These are phyloP conservation scores for Lagocephalus sceleratus DNA, from an alignment of 2,797 vertebrate species.

Conservation along the genomic window DNA sequence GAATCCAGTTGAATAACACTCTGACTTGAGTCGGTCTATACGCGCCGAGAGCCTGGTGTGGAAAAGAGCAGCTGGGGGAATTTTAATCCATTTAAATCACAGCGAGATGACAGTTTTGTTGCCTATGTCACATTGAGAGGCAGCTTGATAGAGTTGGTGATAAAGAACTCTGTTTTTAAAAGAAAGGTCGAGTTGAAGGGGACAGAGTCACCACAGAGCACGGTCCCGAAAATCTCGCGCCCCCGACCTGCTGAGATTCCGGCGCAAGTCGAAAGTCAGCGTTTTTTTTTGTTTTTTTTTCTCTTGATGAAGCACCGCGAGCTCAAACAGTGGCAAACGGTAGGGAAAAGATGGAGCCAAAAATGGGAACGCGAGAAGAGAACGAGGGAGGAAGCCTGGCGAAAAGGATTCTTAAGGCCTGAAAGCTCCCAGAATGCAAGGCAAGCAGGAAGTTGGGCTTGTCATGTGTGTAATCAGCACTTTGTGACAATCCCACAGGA, in stretches of 20 bases:
- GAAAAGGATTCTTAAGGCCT: conserved; percentile 70
- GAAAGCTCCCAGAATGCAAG: conserved; percentile 75
- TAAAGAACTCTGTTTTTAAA: conserved; percentile 56
- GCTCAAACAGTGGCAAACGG: conserved; percentile 49
- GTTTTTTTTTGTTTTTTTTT: conserved; percentile 57
- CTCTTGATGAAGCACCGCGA: conserved; percentile 32
- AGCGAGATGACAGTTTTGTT: conserved; percentile 53
- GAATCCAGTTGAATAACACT: conserved; percentile 60
- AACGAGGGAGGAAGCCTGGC: conserved; percentile 59
- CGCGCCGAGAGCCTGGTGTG: conserved; percentile 27
- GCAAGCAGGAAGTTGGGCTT: conserved; percentile 77
- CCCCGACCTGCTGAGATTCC: conserved; percentile 43
- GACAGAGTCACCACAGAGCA: conserved; percentile 39
- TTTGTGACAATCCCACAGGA: conserved; percentile 74
- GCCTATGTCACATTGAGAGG: conserved; percentile 44
- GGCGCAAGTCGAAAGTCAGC: conserved; percentile 63
- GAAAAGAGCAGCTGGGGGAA: conserved; percentile 48
- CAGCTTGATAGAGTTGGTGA: conserved; percentile 44
- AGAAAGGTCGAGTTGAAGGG: not conserved
- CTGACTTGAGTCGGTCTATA: conserved; percentile 50
- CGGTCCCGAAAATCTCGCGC: conserved; percentile 55
- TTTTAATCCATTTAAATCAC: conserved; percentile 62
- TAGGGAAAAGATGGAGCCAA: conserved; percentile 39
- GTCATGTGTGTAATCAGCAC: conserved; percentile 79
- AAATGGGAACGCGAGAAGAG: conserved; percentile 40